Evolutionary conservation across 2,113 vertebrate genomes (phyloP).

Genomic region (Nannobrachium achirus): DNA sequence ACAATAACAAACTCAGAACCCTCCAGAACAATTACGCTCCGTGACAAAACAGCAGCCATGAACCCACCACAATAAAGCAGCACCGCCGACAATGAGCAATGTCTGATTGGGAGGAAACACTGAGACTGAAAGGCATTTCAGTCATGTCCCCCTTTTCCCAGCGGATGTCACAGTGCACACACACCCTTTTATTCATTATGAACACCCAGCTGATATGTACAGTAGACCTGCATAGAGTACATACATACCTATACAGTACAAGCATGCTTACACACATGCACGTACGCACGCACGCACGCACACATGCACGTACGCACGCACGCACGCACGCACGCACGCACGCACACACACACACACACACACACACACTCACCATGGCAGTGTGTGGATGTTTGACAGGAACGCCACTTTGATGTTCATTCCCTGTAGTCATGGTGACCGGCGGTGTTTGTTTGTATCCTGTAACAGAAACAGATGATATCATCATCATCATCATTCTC

Average conservation of each 20-base stretch:
- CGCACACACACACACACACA: not conserved
- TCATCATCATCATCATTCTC: constrained; percentile 18
- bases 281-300: too few species aligned
- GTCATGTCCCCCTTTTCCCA: constrained; percentile 24
- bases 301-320: too few species aligned
- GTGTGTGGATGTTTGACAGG: constrained; percentile 41
- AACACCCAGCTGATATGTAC: not conserved
- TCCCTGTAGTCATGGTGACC: constrained; percentile 52
- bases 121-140: constrained; percentile 34
- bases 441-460: constrained; percentile 28
- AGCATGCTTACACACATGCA: too few species aligned
- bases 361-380: constrained; percentile 64
- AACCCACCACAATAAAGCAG: constrained; percentile 6
- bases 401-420: constrained; percentile 47
- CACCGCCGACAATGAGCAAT: not conserved
- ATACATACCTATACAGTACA: too few species aligned
- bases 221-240: too few species aligned
- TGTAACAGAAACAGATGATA: constrained; percentile 39
- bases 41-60: too few species aligned
- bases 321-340: not conserved
- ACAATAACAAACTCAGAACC: constrained; percentile 30
- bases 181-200: not conserved
- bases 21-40: constrained; percentile 44
- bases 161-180: not conserved
- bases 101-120: constrained; percentile 27